These are phyloP conservation scores for Chiroxiphia lanceolata DNA, from an alignment of 2,797 vertebrate species.

Conservation along the genomic window DNA sequence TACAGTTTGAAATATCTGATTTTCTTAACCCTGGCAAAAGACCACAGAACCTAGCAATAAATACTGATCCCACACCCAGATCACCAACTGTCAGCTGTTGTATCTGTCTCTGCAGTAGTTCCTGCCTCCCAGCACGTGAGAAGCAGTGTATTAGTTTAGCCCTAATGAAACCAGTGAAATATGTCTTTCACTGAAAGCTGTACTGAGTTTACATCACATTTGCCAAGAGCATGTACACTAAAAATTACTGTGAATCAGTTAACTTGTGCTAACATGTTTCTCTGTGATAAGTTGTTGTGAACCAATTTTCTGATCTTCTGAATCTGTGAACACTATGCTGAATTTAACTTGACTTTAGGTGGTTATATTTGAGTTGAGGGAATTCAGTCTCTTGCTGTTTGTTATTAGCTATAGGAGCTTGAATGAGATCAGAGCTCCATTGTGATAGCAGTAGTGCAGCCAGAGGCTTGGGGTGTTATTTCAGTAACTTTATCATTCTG, in stretches of 20 bases:
- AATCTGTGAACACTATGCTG: background rate
- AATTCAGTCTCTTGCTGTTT: background rate
- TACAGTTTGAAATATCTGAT: background rate
- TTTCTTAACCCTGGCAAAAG: background rate
- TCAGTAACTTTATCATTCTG: background rate
- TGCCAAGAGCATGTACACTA: background rate
- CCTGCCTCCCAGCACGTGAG: background rate
- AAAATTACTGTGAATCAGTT: conserved; percentile 47
- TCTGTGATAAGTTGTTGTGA: conserved; percentile 27
- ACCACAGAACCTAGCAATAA: background rate
- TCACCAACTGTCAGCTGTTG: background rate
- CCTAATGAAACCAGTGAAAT: conserved; percentile 14
- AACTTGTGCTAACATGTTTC: conserved; percentile 44
- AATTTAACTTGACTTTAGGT: conserved; percentile 13
- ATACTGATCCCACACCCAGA: background rate
- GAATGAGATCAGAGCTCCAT: background rate
- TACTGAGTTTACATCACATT: background rate
- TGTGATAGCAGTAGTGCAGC: background rate
- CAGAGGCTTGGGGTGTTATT: background rate
- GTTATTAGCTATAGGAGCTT: background rate
- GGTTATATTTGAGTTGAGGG: background rate
- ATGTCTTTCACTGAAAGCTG: background rate
- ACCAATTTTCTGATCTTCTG: conserved; percentile 35
- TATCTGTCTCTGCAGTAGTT: background rate
- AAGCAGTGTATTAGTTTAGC: conserved; percentile 7